Evolutionary conservation across 1,140 invertebrate genomes (phyloP).

Genomic region (Lepidurus couesii): DNA sequence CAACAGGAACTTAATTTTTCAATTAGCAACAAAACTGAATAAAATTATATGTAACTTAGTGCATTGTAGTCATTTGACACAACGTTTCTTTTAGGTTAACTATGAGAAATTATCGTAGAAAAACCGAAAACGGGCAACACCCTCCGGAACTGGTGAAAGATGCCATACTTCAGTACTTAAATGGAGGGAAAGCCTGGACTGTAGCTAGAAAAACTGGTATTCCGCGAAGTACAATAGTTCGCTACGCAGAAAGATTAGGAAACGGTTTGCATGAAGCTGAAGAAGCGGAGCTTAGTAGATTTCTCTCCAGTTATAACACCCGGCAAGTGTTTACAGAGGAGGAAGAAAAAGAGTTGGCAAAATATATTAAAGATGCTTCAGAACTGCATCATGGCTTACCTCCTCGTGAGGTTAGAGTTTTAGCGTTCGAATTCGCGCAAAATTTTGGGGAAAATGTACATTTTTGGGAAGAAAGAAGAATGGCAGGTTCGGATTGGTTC

Average conservation of each 20-base stretch:
- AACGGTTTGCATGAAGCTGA: neutral
- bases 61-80: neutral
- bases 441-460: neutral
- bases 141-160: no score
- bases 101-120: no score
- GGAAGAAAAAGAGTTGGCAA: neutral
- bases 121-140: no score
- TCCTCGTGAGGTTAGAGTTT: neutral
- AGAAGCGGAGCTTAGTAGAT: neutral
- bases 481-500: constrained; percentile 45
- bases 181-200: no score
- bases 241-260: neutral
- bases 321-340: neutral
- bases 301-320: neutral
- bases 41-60: neutral
- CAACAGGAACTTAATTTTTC: neutral
- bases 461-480: constrained; percentile 42
- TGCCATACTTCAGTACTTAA: no score
- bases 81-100: no score
- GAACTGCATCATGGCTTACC: constrained; percentile 10
- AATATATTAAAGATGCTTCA: neutral
- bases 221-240: neutral
- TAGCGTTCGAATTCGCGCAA: neutral
- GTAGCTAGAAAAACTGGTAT: neutral
- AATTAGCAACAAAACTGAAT: neutral